Base-by-base conservation (phyloP, 1,140 invertebrate species). In the Ostrea edulis region DNA sequence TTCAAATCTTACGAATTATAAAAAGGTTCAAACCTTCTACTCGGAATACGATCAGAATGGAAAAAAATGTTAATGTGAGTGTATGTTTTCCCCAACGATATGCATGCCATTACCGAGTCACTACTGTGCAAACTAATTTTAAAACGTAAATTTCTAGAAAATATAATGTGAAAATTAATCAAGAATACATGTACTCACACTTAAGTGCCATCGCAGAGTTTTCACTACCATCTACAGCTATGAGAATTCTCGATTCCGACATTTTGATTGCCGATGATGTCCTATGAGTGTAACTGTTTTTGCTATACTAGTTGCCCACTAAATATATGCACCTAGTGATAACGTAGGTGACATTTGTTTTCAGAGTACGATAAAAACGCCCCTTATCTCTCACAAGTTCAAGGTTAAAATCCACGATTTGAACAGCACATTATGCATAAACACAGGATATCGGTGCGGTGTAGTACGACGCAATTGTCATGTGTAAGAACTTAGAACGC, bases 161-260 rank as follows among this genome's bases (percentile, higher is more conserved):
- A 44, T 5, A 44, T 44, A 1, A 44, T 44, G 35, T 44, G 35
- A 44, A 1, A 44, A 44, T 5, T 44, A 44, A n/a, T n/a, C n/a
- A n/a, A n/a, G n/a, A 44, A 44, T 62, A 62, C n/a, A 2, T 12
- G 29, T 71, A 71, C 68, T 71, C 68, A 71, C 68, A 71, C 29
- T 71, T 71, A 25, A 71, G 29, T 35, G 68, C 68, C 25, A 71
- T 71, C 4, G 68, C 68, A 4, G 68, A 9, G 29, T 71, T 29
- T 71, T 71, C 68, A 71, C 68, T 71, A 17, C 68, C 68, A 71
- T 71, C 68, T 11, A 71, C 29, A 35, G 68, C 68, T 7, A 71
- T 35, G 0, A 71, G 68, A 71, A 71, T 25, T 71, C 68, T 22
- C 14, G 22, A 29, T 12, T 12, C 68, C 9, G 68, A 71, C 68